Conservation (phyloP, 2,113 vertebrate genomes). For the Chrysochloris asiatica region DNA sequence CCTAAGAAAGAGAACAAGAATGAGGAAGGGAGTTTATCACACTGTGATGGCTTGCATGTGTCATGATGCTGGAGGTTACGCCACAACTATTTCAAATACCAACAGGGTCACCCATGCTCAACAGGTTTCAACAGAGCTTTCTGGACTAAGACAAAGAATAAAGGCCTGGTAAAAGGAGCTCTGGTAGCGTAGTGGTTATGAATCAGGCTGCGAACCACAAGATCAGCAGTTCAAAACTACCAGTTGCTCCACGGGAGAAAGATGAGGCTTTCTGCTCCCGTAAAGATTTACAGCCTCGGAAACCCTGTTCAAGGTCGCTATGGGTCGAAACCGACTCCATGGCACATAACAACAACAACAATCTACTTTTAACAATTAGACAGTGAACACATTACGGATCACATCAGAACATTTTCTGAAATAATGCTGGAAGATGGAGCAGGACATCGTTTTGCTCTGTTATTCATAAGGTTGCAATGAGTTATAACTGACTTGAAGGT, state of each 20-base stretch:
- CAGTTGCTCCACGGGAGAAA: too few species aligned
- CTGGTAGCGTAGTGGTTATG: too few species aligned
- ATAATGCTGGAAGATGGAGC: neutral
- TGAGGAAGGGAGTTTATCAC: neutral
- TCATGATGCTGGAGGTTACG: neutral
- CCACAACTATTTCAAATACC: neutral
- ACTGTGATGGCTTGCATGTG: neutral
- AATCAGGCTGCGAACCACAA: too few species aligned
- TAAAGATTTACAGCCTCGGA: too few species aligned
- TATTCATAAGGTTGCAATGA: neutral
- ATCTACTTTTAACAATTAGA: neutral
- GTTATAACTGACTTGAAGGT: neutral
- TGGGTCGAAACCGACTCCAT: too few species aligned
- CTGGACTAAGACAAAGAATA: neutral
- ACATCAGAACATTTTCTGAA: neutral
- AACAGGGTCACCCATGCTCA: neutral
- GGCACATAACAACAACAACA: too few species aligned
- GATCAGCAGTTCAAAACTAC: too few species aligned
- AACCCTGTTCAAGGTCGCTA: too few species aligned
- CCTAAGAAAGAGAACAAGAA: neutral
- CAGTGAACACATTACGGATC: neutral
- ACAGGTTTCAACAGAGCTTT: neutral
- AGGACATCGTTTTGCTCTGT: neutral
- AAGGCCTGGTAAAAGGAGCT: too few species aligned
- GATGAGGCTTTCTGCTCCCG: too few species aligned